Percentiles rank a stretch among this genome's conserved stretches.
Evolutionary conservation across 2,797 vertebrate species (phyloP).

Genomic region (Oryzias dopingdopingensis): DNA sequence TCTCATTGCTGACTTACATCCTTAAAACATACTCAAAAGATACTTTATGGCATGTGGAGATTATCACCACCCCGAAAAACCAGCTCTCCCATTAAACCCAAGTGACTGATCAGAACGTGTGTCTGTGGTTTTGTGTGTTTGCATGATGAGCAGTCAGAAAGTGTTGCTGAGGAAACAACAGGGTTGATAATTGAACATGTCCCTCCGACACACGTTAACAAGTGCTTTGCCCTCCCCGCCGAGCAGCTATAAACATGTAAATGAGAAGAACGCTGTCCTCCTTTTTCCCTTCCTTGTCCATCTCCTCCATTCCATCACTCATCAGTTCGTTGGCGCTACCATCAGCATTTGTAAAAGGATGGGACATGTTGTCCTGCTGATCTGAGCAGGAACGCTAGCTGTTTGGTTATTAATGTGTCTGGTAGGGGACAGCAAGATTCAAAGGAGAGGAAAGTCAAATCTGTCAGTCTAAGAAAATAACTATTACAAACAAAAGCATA

Average conservation of each 20-base stretch:
- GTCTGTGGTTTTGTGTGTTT: conserved; percentile 22
- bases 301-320: conserved; percentile 58
- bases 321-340: conserved; percentile 33
- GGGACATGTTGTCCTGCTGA: conserved; percentile 24
- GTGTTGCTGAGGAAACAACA: conserved; percentile 62
- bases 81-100: conserved; percentile 39
- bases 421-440: conserved; percentile 20
- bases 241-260: conserved; percentile 80
- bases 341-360: conserved; percentile 47
- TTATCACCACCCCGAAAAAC: conserved; percentile 5
- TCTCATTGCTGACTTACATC: conserved; percentile 27
- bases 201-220: conserved; percentile 44
- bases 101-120: conserved; percentile 27
- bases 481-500: neutral
- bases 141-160: conserved; percentile 44
- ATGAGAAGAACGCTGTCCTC: conserved; percentile 60
- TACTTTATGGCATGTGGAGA: conserved; percentile 6
- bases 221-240: conserved; percentile 50
- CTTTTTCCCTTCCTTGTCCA: conserved; percentile 26
- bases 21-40: conserved; percentile 43
- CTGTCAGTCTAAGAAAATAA: conserved; percentile 18
- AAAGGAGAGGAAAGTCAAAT: conserved; percentile 28
- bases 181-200: conserved; percentile 78
- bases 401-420: conserved; percentile 43
- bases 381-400: conserved; percentile 39